A percentile compares a stretch with the other conserved stretches of the same genome.
Conservation (phyloP, 2,113 vertebrate species). For the Malurus cyaneus region DNA sequence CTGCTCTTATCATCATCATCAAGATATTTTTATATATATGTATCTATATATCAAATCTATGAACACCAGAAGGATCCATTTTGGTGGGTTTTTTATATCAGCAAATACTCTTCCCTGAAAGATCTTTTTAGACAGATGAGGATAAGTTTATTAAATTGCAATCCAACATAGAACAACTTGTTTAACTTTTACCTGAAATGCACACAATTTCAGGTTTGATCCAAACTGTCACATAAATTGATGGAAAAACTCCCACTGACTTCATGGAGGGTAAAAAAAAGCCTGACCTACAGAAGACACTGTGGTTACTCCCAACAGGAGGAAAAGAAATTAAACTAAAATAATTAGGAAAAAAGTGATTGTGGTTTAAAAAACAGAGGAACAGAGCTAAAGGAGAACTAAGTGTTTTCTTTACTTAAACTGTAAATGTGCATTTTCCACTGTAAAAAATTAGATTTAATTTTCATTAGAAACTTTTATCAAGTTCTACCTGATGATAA, state of each 20-base stretch:
- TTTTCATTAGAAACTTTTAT: background rate
- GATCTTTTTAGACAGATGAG: constrained; percentile 14
- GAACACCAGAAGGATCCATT: background rate
- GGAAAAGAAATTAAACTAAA: background rate
- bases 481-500: background rate
- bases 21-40: background rate
- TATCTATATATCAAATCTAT: background rate
- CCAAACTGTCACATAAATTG: background rate
- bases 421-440: background rate
- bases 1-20: background rate
- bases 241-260: background rate
- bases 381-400: background rate
- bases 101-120: constrained; percentile 45
- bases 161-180: background rate
- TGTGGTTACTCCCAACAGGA: background rate
- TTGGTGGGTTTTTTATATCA: background rate
- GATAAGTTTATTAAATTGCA: background rate
- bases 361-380: background rate
- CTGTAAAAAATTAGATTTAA: background rate
- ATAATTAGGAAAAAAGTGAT: background rate
- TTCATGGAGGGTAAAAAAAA: background rate
- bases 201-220: background rate
- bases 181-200: constrained; percentile 3
- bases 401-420: background rate
- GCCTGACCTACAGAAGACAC: background rate